These are phyloP conservation scores for Muscicapa adusta DNA, from an alignment of 2,113 vertebrate genomes.

Conservation along the genomic window DNA sequence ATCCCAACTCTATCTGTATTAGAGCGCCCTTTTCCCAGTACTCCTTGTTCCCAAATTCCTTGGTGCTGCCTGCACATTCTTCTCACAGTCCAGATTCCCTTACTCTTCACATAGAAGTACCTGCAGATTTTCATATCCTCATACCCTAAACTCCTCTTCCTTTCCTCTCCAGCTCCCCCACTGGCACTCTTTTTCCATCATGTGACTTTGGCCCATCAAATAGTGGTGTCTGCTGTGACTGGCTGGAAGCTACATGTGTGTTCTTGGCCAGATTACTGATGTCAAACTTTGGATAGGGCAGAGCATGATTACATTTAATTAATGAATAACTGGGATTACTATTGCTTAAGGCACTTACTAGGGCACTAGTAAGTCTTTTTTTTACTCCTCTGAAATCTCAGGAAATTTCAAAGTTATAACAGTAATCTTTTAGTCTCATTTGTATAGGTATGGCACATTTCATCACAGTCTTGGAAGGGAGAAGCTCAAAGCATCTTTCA, in stretches of 20 bases:
- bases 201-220: neutral
- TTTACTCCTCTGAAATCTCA: neutral
- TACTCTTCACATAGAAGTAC: neutral
- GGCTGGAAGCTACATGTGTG: fast-evolving
- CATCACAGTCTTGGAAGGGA: neutral
- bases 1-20: neutral
- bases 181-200: fast-evolving
- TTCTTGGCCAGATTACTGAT: neutral
- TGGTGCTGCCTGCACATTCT: neutral
- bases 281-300: neutral
- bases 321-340: neutral
- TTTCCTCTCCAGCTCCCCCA: neutral
- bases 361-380: neutral
- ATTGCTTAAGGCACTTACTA: neutral
- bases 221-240: neutral
- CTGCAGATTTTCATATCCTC: neutral
- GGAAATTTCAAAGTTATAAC: neutral
- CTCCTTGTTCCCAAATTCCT: neutral
- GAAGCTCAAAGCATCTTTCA: neutral
- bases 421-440: neutral
- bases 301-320: neutral
- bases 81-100: neutral
- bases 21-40: neutral
- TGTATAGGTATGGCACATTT: neutral
- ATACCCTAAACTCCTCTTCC: neutral